These are phyloP conservation scores for Bilobella aurantiaca DNA, from an alignment of 1,140 invertebrate genomes.

Conservation along the genomic window DNA sequence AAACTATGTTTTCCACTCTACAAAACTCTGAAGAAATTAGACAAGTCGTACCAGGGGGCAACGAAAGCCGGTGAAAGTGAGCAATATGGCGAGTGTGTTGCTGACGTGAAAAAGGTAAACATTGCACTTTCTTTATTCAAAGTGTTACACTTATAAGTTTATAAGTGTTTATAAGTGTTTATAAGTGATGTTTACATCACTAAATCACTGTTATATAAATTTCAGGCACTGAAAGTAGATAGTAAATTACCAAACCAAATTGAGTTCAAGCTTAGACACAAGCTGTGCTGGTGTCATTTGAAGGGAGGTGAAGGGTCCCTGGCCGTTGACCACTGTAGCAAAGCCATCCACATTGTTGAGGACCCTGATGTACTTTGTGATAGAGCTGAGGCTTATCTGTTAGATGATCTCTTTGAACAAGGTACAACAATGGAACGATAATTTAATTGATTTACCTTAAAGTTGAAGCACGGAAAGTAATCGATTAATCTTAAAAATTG, in stretches of 20 bases:
- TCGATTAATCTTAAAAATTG: constrained; percentile 36
- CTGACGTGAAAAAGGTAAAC: constrained; percentile 58
- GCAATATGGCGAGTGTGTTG: constrained; percentile 64
- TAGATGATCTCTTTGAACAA: constrained; percentile 84
- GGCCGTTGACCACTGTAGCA: constrained; percentile 63
- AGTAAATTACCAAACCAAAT: constrained; percentile 44
- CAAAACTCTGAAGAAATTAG: constrained; percentile 93
- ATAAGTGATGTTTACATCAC: neutral
- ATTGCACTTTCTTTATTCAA: too few species aligned
- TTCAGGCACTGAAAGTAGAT: constrained; percentile 55
- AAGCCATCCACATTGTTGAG: constrained; percentile 64
- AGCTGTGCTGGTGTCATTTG: constrained; percentile 62
- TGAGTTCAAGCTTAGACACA: constrained; percentile 43
- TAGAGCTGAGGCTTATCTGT: constrained; percentile 80
- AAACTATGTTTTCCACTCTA: constrained; percentile 93
- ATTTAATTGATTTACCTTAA: too few species aligned
- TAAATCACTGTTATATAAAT: constrained; percentile 22
- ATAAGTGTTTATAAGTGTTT: too few species aligned
- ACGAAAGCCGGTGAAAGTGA: constrained; percentile 48
- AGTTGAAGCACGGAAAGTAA: too few species aligned
- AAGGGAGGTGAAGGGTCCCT: constrained; percentile 52
- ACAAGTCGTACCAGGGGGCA: constrained; percentile 64
- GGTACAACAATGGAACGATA: constrained; percentile 45
- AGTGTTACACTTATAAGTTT: neutral
- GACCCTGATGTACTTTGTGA: constrained; percentile 76